These are phyloP conservation scores for Thalassaphorura encarpata DNA, from an alignment of 1,140 invertebrate species.

Conservation along the genomic window DNA sequence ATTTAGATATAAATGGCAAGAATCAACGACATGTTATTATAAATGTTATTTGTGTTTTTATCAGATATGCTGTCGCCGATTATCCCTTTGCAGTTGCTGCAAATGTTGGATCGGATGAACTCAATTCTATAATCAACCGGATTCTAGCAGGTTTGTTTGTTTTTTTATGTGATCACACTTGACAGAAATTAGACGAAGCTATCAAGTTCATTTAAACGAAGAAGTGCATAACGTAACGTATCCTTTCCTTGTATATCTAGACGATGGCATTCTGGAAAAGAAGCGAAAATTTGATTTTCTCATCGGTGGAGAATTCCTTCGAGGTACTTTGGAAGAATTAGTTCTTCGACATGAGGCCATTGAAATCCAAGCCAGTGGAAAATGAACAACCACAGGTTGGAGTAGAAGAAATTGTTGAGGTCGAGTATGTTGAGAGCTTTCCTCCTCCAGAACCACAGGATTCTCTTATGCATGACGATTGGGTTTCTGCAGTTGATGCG, in stretches of 20 bases:
- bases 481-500: constrained; percentile 76
- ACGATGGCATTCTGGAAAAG: constrained; percentile 35
- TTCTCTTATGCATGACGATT: constrained; percentile 87
- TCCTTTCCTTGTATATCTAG: no score
- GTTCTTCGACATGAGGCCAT: constrained; percentile 28
- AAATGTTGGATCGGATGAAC: constrained; percentile 52
- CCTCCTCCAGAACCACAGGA: constrained; percentile 82
- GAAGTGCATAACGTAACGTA: no score
- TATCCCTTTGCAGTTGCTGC: constrained; percentile 67
- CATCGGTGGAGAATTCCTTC: constrained; percentile 66
- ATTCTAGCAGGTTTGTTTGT: constrained; percentile 60
- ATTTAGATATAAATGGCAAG: not conserved
- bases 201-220: no score
- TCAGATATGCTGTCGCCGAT: constrained; percentile 77
- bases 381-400: constrained; percentile 6
- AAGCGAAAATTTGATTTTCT: constrained; percentile 79
- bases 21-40: no score
- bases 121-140: constrained; percentile 72
- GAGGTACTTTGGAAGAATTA: constrained; percentile 52
- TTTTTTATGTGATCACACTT: no score
- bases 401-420: constrained; percentile 61
- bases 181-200: no score
- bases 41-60: constrained; percentile 38
- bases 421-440: constrained; percentile 81
- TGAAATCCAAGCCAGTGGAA: constrained; percentile 2